A percentile compares a stretch with the other conserved stretches of the same genome.
phyloP scores from a whole-genome alignment of 2,113 vertebrate species.

The Cinclus cinclus region DNA sequence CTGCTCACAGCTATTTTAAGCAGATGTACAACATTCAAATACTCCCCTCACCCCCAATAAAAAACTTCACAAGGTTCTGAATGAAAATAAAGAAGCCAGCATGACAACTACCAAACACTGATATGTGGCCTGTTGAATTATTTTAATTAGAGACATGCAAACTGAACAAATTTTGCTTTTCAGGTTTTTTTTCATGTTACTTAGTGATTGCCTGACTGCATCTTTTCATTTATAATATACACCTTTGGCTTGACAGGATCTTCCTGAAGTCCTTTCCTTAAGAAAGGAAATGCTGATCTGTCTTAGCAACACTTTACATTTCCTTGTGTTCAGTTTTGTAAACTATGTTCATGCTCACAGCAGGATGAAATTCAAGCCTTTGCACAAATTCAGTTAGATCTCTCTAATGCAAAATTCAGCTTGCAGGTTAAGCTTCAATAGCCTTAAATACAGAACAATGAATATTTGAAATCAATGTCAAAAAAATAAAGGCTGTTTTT shows the following conservation, averaged over 20 bases:
- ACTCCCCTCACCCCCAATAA: neutral
- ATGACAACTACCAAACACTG: neutral
- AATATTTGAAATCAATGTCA: neutral
- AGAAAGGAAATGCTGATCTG: slow-evolving; percentile 16
- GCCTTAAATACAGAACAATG: neutral
- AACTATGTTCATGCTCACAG: neutral
- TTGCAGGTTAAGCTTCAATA: neutral
- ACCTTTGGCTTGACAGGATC: neutral
- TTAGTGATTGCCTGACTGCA: neutral
- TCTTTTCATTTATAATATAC: neutral
- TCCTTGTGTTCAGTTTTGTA: neutral
- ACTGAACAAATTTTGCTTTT: neutral
- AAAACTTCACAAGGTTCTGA: neutral
- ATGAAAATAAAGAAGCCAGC: neutral
- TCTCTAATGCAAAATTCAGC: neutral
- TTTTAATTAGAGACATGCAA: neutral
- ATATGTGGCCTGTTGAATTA: neutral
- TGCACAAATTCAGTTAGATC: neutral
- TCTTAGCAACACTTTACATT: neutral
- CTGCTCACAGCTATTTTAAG: neutral
- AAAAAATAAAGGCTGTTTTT: neutral
- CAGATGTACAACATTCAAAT: neutral
- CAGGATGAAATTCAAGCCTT: neutral
- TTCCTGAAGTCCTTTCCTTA: neutral
- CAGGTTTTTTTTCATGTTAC: neutral